Percentiles rank a stretch among this genome's conserved stretches.
phyloP scores from a whole-genome alignment of 2,797 vertebrate species.

The Bucorvus abyssinicus region DNA sequence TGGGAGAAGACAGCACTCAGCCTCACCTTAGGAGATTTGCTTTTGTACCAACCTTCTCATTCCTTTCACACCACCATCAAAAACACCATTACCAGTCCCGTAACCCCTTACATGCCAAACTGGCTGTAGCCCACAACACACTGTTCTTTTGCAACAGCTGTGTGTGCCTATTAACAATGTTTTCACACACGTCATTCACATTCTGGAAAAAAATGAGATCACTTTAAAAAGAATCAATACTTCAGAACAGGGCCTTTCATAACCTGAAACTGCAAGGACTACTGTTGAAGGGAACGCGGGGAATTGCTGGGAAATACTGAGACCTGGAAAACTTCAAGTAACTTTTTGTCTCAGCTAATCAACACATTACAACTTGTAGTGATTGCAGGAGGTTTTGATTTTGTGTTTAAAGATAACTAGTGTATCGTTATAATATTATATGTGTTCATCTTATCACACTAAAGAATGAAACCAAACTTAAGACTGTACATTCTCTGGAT shows the following conservation, averaged over 20 bases:
- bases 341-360: not conserved
- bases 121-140: not conserved
- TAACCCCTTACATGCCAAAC: not conserved
- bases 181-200: accelerated
- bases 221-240: not conserved
- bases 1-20: not conserved
- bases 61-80: not conserved
- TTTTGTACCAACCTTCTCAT: not conserved
- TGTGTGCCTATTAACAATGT: accelerated
- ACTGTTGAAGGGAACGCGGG: not conserved
- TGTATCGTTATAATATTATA: not conserved
- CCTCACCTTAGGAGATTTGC: not conserved
- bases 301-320: not conserved
- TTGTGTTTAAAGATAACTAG: not conserved
- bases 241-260: not conserved
- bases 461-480: not conserved
- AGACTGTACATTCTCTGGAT: not conserved
- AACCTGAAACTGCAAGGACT: not conserved
- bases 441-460: not conserved
- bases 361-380: not conserved
- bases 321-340: not conserved
- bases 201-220: not conserved
- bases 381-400: not conserved
- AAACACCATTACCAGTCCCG: not conserved
- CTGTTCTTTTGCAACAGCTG: not conserved